Evolutionary conservation across 2,888 invertebrate species (phyloP).

Genomic region (Lithophane leautieri): DNA sequence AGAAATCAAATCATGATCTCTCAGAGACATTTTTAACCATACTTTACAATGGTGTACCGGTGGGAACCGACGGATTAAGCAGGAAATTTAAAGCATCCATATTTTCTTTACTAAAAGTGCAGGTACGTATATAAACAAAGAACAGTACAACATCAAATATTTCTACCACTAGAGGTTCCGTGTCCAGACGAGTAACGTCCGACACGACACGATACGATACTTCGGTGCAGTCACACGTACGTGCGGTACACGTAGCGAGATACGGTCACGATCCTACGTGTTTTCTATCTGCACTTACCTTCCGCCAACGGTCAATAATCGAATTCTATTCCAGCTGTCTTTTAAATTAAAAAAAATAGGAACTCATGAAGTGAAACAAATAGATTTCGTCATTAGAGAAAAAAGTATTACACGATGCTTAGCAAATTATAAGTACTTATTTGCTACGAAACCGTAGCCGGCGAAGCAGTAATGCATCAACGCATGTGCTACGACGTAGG

Average conservation of each 20-base stretch:
- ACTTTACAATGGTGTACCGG: not conserved
- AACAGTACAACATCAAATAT: slow-evolving; percentile 47
- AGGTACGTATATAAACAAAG: slow-evolving; percentile 22
- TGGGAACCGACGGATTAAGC: too few species aligned
- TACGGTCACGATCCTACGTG: slow-evolving; percentile 36
- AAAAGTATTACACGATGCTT: not conserved
- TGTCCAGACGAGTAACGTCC: slow-evolving; percentile 39
- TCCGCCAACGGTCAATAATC: slow-evolving; percentile 15
- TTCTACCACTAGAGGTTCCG: slow-evolving; percentile 36
- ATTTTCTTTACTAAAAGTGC: slow-evolving; percentile 8
- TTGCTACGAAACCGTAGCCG: slow-evolving; percentile 21
- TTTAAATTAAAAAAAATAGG: not conserved
- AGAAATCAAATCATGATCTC: not conserved
- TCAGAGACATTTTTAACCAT: not conserved
- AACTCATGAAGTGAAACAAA: not conserved
- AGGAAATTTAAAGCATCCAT: not conserved
- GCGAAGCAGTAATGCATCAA: too few species aligned
- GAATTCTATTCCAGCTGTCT: slow-evolving; percentile 9
- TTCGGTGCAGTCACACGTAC: slow-evolving; percentile 30
- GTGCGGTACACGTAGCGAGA: slow-evolving; percentile 16
- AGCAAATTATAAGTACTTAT: not conserved
- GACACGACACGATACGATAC: slow-evolving; percentile 21
- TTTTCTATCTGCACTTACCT: slow-evolving; percentile 30
- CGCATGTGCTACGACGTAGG: slow-evolving; percentile 33
- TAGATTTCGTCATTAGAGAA: not conserved